These are phyloP conservation scores for Alfaro cultratus DNA, from an alignment of 2,797 vertebrate genomes.

Conservation along the genomic window DNA sequence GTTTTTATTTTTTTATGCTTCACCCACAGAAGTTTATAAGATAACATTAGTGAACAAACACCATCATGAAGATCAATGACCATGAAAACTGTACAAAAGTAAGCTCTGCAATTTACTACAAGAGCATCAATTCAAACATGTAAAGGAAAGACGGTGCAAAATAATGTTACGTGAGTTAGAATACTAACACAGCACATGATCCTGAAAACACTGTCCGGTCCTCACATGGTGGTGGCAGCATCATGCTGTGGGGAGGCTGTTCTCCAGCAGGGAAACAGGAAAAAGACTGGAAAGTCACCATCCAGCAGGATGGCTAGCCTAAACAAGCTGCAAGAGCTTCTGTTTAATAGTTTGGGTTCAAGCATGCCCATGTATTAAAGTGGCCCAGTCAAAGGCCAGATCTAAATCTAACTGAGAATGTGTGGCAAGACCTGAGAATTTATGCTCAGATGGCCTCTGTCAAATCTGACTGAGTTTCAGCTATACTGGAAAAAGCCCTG, in stretches of 20 bases:
- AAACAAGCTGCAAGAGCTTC: background rate
- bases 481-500: background rate
- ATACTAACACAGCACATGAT: background rate
- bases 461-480: background rate
- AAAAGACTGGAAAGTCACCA: background rate
- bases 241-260: background rate
- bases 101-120: background rate
- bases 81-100: background rate
- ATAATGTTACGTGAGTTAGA: background rate
- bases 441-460: background rate
- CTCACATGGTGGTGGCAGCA: background rate
- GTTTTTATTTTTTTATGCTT: background rate
- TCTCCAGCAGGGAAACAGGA: background rate
- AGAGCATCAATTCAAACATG: background rate
- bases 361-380: background rate
- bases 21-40: background rate
- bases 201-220: background rate
- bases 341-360: background rate
- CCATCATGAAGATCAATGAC: background rate
- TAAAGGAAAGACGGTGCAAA: background rate
- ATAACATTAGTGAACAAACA: background rate
- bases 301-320: background rate
- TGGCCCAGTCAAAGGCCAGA: background rate
- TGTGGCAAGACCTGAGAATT: background rate
- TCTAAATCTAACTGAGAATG: background rate